Conservation (phyloP, 2,113 vertebrate genomes). For the Erinaceus europaeus region DNA sequence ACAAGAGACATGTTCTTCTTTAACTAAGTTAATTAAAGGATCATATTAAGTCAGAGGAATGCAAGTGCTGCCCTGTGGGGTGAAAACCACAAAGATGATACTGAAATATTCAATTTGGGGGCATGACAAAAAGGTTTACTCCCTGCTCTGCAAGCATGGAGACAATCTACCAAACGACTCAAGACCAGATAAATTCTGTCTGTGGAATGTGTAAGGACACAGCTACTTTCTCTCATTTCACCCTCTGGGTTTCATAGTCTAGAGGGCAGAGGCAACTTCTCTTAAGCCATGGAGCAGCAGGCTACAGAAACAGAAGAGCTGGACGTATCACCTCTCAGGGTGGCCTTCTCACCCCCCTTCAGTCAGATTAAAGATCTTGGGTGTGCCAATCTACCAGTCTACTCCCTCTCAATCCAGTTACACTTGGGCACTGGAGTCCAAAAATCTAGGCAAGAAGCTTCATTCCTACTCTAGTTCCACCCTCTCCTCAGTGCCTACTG, state of each 20-base stretch:
- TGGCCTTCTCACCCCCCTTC: neutral
- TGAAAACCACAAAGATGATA: neutral
- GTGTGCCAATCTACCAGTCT: neutral
- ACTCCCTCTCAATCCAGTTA: neutral
- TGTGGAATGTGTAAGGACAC: accelerated
- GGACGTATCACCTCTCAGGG: neutral
- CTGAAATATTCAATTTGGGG: neutral
- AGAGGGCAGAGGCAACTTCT: neutral
- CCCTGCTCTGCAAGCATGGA: neutral
- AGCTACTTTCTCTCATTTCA: accelerated
- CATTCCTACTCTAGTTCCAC: neutral
- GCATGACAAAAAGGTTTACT: neutral
- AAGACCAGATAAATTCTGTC: neutral
- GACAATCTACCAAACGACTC: neutral
- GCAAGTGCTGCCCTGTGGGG: neutral
- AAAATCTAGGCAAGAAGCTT: neutral
- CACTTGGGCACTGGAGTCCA: neutral
- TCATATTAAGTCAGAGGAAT: neutral
- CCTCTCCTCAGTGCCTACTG: neutral
- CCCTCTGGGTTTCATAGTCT: neutral
- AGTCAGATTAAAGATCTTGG: neutral
- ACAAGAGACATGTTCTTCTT: neutral
- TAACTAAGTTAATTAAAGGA: neutral
- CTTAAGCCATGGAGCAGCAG: neutral
- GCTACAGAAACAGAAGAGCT: neutral